These are phyloP conservation scores for Agrilus mali DNA, from an alignment of 2,888 invertebrate genomes.

Conservation along the genomic window DNA sequence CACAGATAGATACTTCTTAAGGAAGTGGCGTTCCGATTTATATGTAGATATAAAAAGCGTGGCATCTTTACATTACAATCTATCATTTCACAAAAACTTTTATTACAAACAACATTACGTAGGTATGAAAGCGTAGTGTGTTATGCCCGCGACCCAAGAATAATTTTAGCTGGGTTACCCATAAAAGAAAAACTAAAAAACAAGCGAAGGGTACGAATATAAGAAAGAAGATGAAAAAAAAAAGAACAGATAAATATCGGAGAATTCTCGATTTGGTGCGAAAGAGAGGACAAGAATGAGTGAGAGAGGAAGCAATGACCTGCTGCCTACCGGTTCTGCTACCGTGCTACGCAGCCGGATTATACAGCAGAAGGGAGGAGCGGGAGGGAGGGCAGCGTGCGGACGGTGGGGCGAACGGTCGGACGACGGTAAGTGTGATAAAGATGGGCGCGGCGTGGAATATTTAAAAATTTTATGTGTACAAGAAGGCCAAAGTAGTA, in stretches of 20 bases:
- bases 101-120: too few relatives aligned
- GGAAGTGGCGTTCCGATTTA: too few relatives aligned
- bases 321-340: conserved; percentile 50
- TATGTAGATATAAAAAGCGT: too few relatives aligned
- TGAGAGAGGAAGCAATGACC: conserved; percentile 38
- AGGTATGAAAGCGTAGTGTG: too few relatives aligned
- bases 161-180: conserved; percentile 1
- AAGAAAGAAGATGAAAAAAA: too few relatives aligned
- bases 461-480: conserved; percentile 12
- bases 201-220: conserved; percentile 3
- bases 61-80: too few relatives aligned
- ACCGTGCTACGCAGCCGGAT: conserved; percentile 37
- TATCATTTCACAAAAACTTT: too few relatives aligned
- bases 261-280: conserved; percentile 7
- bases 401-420: conserved; percentile 32
- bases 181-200: conserved; percentile 7
- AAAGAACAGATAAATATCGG: background rate
- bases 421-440: conserved; percentile 31
- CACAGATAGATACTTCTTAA: too few relatives aligned
- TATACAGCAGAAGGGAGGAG: conserved; percentile 12
- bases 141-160: too few relatives aligned
- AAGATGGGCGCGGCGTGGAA: conserved; percentile 22
- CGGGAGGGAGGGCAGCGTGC: conserved; percentile 32
- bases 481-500: too few relatives aligned
- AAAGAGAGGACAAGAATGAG: conserved; percentile 31